A percentile compares a stretch with the other conserved stretches of the same genome.
phyloP scores from a whole-genome alignment of 2,888 invertebrate species.

The Thecocarcelia acutangulata region DNA sequence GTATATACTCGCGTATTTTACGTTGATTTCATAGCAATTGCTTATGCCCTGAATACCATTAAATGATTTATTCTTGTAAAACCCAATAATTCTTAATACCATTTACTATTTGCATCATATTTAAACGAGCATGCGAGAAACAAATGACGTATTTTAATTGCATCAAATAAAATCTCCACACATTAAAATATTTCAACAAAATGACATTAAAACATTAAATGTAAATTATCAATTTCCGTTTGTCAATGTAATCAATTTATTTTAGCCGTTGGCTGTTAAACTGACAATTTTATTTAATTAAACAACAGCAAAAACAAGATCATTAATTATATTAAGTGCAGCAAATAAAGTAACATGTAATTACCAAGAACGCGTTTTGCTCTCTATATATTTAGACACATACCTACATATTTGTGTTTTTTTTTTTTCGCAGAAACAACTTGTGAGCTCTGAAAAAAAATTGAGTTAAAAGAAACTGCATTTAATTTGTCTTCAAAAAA shows the following conservation, averaged over 20 bases:
- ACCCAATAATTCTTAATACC: slow-evolving; percentile 10
- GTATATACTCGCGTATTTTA: too few species aligned
- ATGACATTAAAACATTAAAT: slow-evolving; percentile 64
- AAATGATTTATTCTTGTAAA: neutral
- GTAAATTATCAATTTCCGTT: slow-evolving; percentile 70
- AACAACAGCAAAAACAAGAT: slow-evolving; percentile 69
- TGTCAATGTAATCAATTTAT: slow-evolving; percentile 69
- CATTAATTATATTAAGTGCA: slow-evolving; percentile 67
- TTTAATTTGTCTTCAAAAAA: slow-evolving; percentile 62
- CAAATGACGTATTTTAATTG: slow-evolving; percentile 18
- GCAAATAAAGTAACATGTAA: slow-evolving; percentile 63
- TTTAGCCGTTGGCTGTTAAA: slow-evolving; percentile 67
- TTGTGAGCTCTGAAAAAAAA: slow-evolving; percentile 17
- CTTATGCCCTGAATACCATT: too few species aligned
- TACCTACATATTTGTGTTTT: neutral
- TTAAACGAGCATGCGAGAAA: neutral
- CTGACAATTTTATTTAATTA: slow-evolving; percentile 70
- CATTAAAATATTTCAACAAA: slow-evolving; percentile 51
- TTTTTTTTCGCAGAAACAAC: slow-evolving; percentile 5
- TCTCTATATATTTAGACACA: neutral
- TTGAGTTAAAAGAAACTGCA: slow-evolving; percentile 40
- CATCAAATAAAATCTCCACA: slow-evolving; percentile 40
- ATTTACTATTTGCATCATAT: neutral
- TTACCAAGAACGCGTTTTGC: slow-evolving; percentile 55
- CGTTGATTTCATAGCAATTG: too few species aligned